phyloP scores from a whole-genome alignment of 2,888 invertebrate species.

The Phania funesta region DNA sequence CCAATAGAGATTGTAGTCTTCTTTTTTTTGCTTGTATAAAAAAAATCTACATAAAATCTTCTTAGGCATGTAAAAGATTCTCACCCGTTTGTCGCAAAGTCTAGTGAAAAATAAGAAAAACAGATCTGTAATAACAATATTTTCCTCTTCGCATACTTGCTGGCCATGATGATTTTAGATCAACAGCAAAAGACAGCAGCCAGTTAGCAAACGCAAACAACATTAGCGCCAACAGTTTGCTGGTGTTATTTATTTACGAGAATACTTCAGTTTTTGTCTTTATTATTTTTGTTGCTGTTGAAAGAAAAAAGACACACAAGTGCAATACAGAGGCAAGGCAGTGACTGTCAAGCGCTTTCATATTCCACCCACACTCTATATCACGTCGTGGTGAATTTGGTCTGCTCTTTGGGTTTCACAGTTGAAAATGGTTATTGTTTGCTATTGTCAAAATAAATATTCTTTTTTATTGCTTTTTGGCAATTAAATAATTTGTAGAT shows the following conservation, averaged over 20 bases:
- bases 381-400: too few relatives aligned
- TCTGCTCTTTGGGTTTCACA: too few relatives aligned
- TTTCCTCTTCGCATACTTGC: conserved; percentile 19
- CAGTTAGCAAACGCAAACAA: conserved; percentile 38
- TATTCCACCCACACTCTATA: too few relatives aligned
- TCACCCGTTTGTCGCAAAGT: conserved; percentile 43
- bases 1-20: conserved; percentile 50
- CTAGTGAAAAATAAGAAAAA: conserved; percentile 18
- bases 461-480: too few relatives aligned
- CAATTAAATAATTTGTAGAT: too few relatives aligned
- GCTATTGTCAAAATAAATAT: too few relatives aligned
- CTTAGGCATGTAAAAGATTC: conserved; percentile 46
- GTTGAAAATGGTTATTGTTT: too few relatives aligned
- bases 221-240: conserved; percentile 56
- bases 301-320: neutral
- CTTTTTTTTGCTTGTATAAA: conserved; percentile 4
- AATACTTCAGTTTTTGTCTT: conserved; percentile 26
- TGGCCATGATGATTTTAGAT: conserved; percentile 51
- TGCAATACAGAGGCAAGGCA: too few relatives aligned
- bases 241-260: conserved; percentile 11
- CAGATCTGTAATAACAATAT: conserved; percentile 17
- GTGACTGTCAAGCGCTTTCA: too few relatives aligned
- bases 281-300: neutral
- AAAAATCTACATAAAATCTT: conserved; percentile 28
- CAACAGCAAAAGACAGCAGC: conserved; percentile 31